Percentiles rank a stretch among this genome's conserved stretches.
Evolutionary conservation across 2,797 vertebrate genomes (phyloP).

Genomic region (Anableps anableps): DNA sequence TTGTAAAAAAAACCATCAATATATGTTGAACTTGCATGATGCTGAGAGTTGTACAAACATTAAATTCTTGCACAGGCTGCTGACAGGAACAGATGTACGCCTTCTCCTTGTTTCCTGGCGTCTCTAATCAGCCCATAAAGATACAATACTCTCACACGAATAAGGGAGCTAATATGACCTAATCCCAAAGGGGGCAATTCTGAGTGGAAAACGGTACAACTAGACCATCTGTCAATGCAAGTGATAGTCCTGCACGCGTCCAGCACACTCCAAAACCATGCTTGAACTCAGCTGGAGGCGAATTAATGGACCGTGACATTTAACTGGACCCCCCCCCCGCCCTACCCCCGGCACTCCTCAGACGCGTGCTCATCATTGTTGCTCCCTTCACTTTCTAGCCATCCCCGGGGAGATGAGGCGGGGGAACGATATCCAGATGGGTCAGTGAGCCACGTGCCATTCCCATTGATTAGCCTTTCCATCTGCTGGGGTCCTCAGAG

Average conservation of each 20-base stretch:
- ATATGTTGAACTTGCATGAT: slow-evolving; percentile 12
- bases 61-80: slow-evolving; percentile 34
- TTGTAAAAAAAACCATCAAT: background rate
- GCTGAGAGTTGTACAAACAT: background rate
- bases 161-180: slow-evolving; percentile 69
- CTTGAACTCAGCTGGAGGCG: slow-evolving; percentile 57
- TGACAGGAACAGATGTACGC: slow-evolving; percentile 55
- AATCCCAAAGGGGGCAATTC: slow-evolving; percentile 61
- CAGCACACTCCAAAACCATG: slow-evolving; percentile 62
- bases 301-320: slow-evolving; percentile 73
- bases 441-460: slow-evolving; percentile 65
- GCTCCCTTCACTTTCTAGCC: slow-evolving; percentile 41
- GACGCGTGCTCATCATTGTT: slow-evolving; percentile 73
- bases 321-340: slow-evolving; percentile 49
- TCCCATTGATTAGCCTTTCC: slow-evolving; percentile 71
- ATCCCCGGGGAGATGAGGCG: slow-evolving; percentile 48
- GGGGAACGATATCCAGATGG: slow-evolving; percentile 71
- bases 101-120: slow-evolving; percentile 48
- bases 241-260: slow-evolving; percentile 65
- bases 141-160: slow-evolving; percentile 58
- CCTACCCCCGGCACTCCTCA: slow-evolving; percentile 34
- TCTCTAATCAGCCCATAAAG: slow-evolving; percentile 63
- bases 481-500: slow-evolving; percentile 75
- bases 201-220: slow-evolving; percentile 35
- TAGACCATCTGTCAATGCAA: slow-evolving; percentile 75